Percentiles rank a stretch among this genome's conserved stretches.
Conservation (phyloP, 2,797 vertebrate genomes). For the Bucorvus abyssinicus region DNA sequence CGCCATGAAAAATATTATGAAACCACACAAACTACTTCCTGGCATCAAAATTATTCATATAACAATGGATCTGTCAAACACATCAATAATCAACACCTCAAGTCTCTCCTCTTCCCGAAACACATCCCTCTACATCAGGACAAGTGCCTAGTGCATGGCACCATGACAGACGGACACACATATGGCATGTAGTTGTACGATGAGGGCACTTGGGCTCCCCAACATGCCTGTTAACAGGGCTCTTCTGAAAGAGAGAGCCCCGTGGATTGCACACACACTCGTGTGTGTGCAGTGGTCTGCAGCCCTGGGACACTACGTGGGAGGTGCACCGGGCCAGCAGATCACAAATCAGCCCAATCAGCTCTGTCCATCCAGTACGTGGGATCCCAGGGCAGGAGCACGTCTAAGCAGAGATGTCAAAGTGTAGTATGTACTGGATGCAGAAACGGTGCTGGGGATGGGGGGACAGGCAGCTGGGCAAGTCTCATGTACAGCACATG, state of each 20-base stretch:
- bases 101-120: not conserved
- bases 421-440: not conserved
- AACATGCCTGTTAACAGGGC: not conserved
- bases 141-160: not conserved
- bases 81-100: not conserved
- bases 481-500: fast-evolving
- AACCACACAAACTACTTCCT: not conserved
- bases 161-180: not conserved
- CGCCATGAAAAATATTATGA: not conserved
- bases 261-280: not conserved
- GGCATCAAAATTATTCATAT: not conserved
- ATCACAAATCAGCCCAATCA: not conserved
- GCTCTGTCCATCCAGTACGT: not conserved
- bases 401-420: not conserved
- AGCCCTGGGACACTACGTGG: not conserved
- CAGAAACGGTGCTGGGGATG: not conserved
- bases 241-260: not conserved
- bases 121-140: not conserved
- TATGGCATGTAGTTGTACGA: fast-evolving
- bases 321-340: not conserved
- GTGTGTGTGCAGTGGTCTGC: not conserved
- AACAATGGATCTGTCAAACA: not conserved
- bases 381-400: not conserved
- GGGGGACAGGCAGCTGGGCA: not conserved
- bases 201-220: not conserved